phyloP scores from a whole-genome alignment of 2,797 vertebrate species.

The Vipera ursinii region DNA sequence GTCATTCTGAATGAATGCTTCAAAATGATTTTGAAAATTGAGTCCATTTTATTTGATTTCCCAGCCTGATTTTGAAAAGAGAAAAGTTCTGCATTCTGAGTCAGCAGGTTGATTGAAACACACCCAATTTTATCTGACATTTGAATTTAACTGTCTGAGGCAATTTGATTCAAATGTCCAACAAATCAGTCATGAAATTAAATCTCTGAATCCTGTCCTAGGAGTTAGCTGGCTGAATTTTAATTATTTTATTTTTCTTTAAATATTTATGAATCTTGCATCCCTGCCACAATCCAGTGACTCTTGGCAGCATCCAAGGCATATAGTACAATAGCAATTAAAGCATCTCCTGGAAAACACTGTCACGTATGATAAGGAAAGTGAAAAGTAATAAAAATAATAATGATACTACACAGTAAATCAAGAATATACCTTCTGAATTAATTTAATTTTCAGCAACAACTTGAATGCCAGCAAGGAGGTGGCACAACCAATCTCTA shows the following conservation, averaged over 20 bases:
- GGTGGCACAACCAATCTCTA: neutral
- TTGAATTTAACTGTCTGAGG: neutral
- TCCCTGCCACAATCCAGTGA: neutral
- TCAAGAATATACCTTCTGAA: neutral
- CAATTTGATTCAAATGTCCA: neutral
- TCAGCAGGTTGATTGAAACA: neutral
- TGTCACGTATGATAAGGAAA: neutral
- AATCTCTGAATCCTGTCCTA: neutral
- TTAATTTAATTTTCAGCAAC: neutral
- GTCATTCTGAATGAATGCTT: neutral
- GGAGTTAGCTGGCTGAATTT: neutral
- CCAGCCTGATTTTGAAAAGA: neutral
- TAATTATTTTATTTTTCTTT: neutral
- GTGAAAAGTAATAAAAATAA: neutral
- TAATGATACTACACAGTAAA: neutral
- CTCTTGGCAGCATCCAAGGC: neutral
- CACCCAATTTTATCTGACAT: neutral
- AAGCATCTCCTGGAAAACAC: neutral
- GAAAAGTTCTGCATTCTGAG: neutral
- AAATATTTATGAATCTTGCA: neutral
- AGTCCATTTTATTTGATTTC: neutral
- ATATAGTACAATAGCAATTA: neutral
- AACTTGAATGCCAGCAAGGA: neutral
- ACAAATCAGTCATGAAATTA: neutral
- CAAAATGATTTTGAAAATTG: neutral